Percentiles rank a stretch among this genome's conserved stretches.
phyloP scores from a whole-genome alignment of 2,113 vertebrate genomes.

The Physeter macrocephalus region DNA sequence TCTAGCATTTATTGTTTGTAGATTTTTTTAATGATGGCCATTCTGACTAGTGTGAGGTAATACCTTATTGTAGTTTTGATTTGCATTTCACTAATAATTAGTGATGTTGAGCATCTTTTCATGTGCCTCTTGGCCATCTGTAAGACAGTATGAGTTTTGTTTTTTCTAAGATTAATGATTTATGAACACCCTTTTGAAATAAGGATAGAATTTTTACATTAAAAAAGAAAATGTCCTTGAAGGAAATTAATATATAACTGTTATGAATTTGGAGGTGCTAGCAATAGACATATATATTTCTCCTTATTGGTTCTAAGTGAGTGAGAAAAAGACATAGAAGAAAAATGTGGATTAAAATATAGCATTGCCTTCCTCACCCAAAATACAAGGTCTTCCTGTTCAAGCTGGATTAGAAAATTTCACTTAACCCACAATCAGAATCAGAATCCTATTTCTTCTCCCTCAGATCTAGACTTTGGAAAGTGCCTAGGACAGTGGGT shows the following conservation, averaged over 20 bases:
- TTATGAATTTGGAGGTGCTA: background rate
- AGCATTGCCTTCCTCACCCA: background rate
- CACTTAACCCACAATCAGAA: background rate
- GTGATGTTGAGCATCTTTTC: too few relatives aligned
- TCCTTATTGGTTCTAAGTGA: background rate
- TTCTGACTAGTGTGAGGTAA: too few relatives aligned
- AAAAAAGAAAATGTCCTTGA: background rate
- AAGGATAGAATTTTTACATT: background rate
- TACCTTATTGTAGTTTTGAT: too few relatives aligned
- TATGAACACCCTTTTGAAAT: background rate
- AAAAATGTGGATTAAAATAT: background rate
- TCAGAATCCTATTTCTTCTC: background rate
- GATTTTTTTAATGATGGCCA: too few relatives aligned
- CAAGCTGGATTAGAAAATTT: background rate
- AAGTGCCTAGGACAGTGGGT: background rate
- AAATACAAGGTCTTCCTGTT: background rate
- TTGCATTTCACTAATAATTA: too few relatives aligned
- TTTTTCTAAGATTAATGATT: background rate
- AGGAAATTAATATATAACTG: background rate
- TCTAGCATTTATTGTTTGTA: too few relatives aligned
- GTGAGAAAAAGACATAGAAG: background rate
- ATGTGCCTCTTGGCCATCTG: too few relatives aligned
- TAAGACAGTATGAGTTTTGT: background rate
- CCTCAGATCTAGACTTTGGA: background rate
- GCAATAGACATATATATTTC: background rate